Evolutionary conservation across 2,113 vertebrate species (phyloP), one percentile per base, ranked within the genome.

Genomic region (Malurus melanocephalus): DNA sequence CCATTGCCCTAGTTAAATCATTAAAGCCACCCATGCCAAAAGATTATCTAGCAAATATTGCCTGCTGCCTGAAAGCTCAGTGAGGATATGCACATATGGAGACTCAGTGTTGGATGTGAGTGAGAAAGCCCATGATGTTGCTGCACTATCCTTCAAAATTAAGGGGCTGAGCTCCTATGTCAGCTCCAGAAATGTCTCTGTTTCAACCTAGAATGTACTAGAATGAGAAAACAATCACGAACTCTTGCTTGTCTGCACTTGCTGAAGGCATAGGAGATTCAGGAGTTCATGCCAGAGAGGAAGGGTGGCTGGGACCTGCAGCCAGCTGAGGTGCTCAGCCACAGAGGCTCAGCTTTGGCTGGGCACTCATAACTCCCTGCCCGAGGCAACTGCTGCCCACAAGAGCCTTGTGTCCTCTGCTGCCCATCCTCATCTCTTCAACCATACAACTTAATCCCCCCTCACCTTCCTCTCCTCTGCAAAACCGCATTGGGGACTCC

Each of bases 21-120:
- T 14, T 15, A 82, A 85, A 80, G 66, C 21, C 42, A 48, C 8
- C 40, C 43, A 35, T 48, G 48, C 62, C 55, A 42, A 30, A 59
- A 62, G 28, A 59, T 33, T 27, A 62, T 13, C 48, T 45, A 38
- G 56, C 48, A 86, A 60, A 80, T 27, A n/a, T 0, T 46, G 43
- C 40, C 56, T 51, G n/a, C n/a, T 28, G 60, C 27, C 65, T 42
- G 38, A 30, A 45, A 66, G 68, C 15, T 80, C 60, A 53, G 43
- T 1, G 1, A 61, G 26, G 46, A 52, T 6, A 40, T 4, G 23
- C 12, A 19, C 0, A 1, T 0, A 0, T 18, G 28, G 38, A 73
- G 32, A 61, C 16, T 33, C 33, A 45, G 10, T 8, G 65, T 51
- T 49, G 52, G 59, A 65, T 85, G 24, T 56, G 26, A 72, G 16